Percentiles rank a stretch among this genome's conserved stretches.
These are phyloP conservation scores for Neomorphus geoffroyi DNA, from an alignment of 2,797 vertebrate species.

Conservation along the genomic window DNA sequence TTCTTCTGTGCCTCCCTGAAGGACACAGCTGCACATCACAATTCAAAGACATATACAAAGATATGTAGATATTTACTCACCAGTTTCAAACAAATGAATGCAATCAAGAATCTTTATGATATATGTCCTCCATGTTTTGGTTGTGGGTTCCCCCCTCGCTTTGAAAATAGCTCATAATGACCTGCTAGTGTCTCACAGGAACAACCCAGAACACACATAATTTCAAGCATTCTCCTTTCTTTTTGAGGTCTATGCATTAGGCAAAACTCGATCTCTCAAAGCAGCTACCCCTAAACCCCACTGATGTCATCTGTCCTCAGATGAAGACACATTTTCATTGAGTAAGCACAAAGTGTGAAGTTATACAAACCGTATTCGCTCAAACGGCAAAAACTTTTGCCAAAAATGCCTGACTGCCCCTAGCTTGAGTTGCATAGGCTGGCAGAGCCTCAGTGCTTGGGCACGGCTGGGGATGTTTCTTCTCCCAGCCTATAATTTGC, in stretches of 20 bases:
- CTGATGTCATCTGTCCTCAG: not conserved
- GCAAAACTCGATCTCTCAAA: not conserved
- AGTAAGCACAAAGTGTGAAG: not conserved
- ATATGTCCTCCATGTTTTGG: not conserved
- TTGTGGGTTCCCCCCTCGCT: fast-evolving
- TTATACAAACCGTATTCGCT: not conserved
- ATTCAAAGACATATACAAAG: not conserved
- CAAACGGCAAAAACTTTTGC: not conserved
- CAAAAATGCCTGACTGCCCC: not conserved
- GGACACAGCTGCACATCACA: not conserved
- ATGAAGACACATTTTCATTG: not conserved
- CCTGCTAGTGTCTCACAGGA: not conserved
- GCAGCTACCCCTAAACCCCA: not conserved
- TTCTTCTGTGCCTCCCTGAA: not conserved
- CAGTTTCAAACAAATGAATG: not conserved
- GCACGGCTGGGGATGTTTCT: not conserved
- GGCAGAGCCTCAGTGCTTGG: not conserved
- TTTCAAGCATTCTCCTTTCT: not conserved
- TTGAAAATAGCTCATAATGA: not conserved
- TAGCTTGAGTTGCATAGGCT: not conserved
- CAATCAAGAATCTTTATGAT: not conserved
- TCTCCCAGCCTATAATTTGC: not conserved
- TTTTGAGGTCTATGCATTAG: not conserved
- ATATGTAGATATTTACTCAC: not conserved
- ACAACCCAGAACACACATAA: not conserved